A percentile compares a stretch with the other conserved stretches of the same genome.
Evolutionary conservation across 2,888 invertebrate species (phyloP).

Genomic region (Argyresthia albistria): DNA sequence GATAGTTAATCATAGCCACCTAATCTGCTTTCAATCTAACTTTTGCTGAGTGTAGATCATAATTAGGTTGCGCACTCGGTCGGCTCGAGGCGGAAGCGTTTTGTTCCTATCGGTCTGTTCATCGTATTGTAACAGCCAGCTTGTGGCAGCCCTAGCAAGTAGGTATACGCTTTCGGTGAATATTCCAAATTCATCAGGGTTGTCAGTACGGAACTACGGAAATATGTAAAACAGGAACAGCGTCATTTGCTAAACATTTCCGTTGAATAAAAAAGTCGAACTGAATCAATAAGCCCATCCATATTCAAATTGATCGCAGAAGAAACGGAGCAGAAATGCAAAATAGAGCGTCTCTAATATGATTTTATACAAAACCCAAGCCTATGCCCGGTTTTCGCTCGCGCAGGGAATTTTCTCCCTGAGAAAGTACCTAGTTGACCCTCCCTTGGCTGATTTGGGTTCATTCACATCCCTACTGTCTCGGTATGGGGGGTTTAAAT

Average conservation of each 20-base stretch:
- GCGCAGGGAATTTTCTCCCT: conserved; percentile 11
- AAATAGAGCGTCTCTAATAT: conserved; percentile 6
- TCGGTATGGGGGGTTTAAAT: conserved; percentile 30
- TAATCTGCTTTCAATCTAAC: conserved; percentile 53
- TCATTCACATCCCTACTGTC: background rate
- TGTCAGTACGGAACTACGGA: no score
- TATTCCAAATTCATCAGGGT: no score
- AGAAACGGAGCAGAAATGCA: background rate
- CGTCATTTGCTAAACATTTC: no score
- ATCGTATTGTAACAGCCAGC: no score
- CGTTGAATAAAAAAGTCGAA: no score
- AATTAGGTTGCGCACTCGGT: conserved; percentile 53
- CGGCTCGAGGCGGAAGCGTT: conserved; percentile 50
- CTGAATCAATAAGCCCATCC: no score
- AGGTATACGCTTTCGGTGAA: no score
- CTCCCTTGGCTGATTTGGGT: conserved; percentile 33
- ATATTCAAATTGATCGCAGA: no score
- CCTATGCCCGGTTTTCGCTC: conserved; percentile 18
- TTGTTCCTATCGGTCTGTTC: conserved; percentile 42
- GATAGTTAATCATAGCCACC: conserved; percentile 41
- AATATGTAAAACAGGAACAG: no score
- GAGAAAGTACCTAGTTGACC: conserved; percentile 33
- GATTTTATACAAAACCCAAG: conserved; percentile 1
- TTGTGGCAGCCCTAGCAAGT: no score
- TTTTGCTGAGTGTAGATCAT: conserved; percentile 45